Conservation (phyloP, 1,140 invertebrate species). For the Lasioglossum albipes region DNA sequence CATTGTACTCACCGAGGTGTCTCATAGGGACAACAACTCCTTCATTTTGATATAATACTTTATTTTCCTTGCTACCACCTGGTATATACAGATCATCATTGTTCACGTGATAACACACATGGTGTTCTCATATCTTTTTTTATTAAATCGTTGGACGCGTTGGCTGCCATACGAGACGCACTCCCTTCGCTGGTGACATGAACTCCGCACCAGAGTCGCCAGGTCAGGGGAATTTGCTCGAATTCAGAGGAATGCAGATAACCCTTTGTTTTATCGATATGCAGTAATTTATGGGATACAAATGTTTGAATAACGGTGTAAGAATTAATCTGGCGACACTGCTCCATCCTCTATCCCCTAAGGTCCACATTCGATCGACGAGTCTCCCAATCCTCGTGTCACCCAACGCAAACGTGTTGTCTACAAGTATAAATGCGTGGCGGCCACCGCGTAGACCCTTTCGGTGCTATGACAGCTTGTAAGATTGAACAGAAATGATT, state of each 20-base stretch:
- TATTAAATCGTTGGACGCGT: neutral
- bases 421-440: neutral
- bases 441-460: neutral
- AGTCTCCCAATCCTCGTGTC: no score
- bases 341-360: no score
- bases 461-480: conserved; percentile 13
- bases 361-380: no score
- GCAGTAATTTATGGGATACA: no score
- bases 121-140: neutral
- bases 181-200: neutral
- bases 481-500: neutral
- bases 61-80: neutral
- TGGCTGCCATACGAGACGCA: neutral
- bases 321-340: no score
- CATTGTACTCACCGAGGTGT: conserved; percentile 53
- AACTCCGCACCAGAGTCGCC: neutral
- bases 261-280: no score
- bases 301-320: no score
- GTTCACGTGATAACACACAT: neutral
- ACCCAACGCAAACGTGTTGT: no score
- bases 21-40: conserved; percentile 21
- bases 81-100: neutral
- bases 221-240: no score
- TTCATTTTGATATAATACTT: neutral
- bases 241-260: no score